Conservation (phyloP, 1,140 invertebrate species). For the Musca domestica region DNA sequence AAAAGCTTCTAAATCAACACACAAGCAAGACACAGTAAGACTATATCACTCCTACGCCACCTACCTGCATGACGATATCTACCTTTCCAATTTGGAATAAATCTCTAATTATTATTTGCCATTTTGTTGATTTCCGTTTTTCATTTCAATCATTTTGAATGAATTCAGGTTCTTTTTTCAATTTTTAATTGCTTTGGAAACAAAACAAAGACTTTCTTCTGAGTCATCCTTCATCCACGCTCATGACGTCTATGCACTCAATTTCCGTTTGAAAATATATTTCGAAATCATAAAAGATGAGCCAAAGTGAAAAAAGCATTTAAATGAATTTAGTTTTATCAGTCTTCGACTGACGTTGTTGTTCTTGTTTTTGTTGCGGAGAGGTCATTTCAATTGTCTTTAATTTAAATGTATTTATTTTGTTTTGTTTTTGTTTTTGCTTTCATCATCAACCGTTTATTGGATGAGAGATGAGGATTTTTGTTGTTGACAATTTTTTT, state of each 20-base stretch:
- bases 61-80: no score
- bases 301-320: no score
- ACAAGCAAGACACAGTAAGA: not conserved
- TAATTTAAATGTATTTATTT: conserved; percentile 46
- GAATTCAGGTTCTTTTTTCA: not conserved
- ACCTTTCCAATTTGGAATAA: no score
- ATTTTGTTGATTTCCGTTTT: not conserved
- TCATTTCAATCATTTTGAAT: not conserved
- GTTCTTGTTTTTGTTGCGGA: not conserved
- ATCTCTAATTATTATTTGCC: not conserved
- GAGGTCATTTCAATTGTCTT: conserved; percentile 53
- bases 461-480: no score
- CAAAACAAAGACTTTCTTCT: not conserved
- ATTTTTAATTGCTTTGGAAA: not conserved
- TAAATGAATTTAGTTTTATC: no score
- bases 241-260: not conserved
- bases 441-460: no score
- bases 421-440: not conserved
- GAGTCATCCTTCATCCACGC: no score
- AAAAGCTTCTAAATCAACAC: not conserved
- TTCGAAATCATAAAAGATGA: no score
- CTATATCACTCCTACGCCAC: not conserved
- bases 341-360: not conserved
- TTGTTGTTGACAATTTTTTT: no score
- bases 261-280: conserved; percentile 17